Percentiles rank a stretch among this genome's conserved stretches.
Evolutionary conservation across 2,888 invertebrate genomes (phyloP).

Genomic region (Pammene fasciana): DNA sequence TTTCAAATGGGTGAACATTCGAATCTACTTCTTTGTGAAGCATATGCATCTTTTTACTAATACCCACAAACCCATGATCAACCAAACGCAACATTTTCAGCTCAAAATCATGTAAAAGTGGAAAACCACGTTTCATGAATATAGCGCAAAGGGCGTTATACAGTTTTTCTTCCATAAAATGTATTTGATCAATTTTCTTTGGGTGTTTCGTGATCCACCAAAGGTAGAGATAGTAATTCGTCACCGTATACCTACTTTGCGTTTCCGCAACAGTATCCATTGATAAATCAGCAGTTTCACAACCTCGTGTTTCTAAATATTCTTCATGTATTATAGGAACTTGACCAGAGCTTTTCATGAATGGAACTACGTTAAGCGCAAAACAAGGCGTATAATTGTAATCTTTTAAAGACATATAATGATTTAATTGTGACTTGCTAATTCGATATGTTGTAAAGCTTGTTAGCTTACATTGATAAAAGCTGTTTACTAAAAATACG

Average conservation of each 20-base stretch:
- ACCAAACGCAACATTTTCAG: constrained; percentile 23
- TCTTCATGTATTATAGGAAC: constrained; percentile 16
- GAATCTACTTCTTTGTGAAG: not conserved
- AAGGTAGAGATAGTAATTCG: constrained; percentile 23
- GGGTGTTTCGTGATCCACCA: constrained; percentile 23
- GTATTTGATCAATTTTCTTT: constrained; percentile 18
- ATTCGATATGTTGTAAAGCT: constrained; percentile 35
- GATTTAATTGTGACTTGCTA: constrained; percentile 14
- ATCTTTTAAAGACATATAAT: constrained; percentile 5
- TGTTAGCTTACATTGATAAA: constrained; percentile 43
- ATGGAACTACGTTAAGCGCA: not conserved
- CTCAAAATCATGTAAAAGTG: constrained; percentile 26
- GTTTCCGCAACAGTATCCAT: constrained; percentile 18
- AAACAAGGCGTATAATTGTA: constrained; percentile 31
- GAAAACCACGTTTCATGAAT: constrained; percentile 41
- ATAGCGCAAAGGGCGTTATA: constrained; percentile 28
- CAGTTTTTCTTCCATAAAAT: constrained; percentile 33
- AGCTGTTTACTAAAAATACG: constrained; percentile 42
- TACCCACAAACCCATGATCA: constrained; percentile 37
- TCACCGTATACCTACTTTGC: constrained; percentile 29
- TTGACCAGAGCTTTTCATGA: constrained; percentile 17
- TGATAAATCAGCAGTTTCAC: constrained; percentile 20
- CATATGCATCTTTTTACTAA: constrained; percentile 8
- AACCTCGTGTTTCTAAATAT: constrained; percentile 15
- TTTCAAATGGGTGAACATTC: constrained; percentile 21